Evolutionary conservation across 2,113 vertebrate genomes (phyloP), one percentile per base, ranked within the genome.

Genomic region (Smithornis capensis): DNA sequence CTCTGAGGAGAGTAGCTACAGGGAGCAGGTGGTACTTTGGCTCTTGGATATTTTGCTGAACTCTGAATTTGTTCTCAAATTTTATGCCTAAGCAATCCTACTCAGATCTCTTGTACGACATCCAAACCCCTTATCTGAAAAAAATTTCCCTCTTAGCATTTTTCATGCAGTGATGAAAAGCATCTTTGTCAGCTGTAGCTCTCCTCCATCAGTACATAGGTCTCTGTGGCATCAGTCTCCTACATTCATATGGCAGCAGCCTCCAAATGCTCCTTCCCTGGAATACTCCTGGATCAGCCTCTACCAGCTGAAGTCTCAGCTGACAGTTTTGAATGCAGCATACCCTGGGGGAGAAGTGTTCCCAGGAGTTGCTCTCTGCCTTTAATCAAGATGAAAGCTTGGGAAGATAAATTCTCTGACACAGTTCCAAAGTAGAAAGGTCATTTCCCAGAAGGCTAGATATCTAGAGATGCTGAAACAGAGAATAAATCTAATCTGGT

Each of bases 221-320:
- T 15, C 23, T 37, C 63, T 40, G 8, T 0, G 3, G 23, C 11
- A 38, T 77, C 77, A 40, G 23, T 5, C 42, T 86, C 23, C 63
- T 73, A 33, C 16, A 59, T n/a, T 40, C 19, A 4, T 53, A 22
- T 1, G 9, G 9, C 1, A 3, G 25, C 2, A 74, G 13, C 12
- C 37, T 57, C 38, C 57, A 63, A 67, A n/a, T 37, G 6, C 8
- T 87, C 28, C 56, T 85, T 81, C 49, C 37, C 55, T 73, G 63
- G 63, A 19, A 56, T 9, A 13, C 53, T 73, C 25, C 47, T 60
- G 77, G 40, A 65, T 38, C 35, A 64, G 45, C 24, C 28, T 60
- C 14, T 57, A 44, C 9, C 25, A 67, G n/a, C 37, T 42, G 37
- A 87, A 21, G 50, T 81, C 49, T 67, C 42, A 82, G 29, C 19